A percentile compares a stretch with the other conserved stretches of the same genome.
Evolutionary conservation across 2,113 vertebrate genomes (phyloP).

Genomic region (Nothocercus julius): DNA sequence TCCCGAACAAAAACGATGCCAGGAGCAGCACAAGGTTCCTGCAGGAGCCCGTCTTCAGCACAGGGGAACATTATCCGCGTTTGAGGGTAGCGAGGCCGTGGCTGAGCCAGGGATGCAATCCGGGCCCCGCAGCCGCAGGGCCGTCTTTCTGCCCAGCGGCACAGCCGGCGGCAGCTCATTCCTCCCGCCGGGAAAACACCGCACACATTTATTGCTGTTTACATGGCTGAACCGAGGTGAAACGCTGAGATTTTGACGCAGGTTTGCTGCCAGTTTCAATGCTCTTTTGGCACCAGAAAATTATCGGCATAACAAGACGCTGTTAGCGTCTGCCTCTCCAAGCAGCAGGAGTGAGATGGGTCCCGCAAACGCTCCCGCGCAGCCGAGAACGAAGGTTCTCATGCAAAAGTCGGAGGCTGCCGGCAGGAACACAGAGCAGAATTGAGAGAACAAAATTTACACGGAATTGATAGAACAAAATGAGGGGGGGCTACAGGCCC

Average conservation of each 20-base stretch:
- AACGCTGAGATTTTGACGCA: neutral
- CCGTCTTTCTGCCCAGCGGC: neutral
- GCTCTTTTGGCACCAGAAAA: neutral
- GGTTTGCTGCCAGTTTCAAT: neutral
- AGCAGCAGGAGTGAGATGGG: neutral
- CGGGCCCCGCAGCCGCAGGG: neutral
- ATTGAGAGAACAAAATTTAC: neutral
- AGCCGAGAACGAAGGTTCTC: neutral
- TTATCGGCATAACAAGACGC: neutral
- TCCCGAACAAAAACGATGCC: neutral
- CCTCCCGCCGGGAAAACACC: constrained; percentile 2
- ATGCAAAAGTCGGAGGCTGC: neutral
- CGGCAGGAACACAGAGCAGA: neutral
- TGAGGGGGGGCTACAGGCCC: neutral
- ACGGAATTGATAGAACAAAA: neutral
- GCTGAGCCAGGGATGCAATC: neutral
- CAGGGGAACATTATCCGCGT: neutral
- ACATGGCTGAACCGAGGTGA: neutral
- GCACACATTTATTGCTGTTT: neutral
- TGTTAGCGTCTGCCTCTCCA: neutral
- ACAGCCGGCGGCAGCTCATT: fast-evolving
- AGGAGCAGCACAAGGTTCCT: neutral
- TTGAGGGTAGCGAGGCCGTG: neutral
- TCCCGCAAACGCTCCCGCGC: neutral
- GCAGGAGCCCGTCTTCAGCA: neutral